phyloP scores from a whole-genome alignment of 2,888 invertebrate genomes.

The Ceratothoa steindachneri region DNA sequence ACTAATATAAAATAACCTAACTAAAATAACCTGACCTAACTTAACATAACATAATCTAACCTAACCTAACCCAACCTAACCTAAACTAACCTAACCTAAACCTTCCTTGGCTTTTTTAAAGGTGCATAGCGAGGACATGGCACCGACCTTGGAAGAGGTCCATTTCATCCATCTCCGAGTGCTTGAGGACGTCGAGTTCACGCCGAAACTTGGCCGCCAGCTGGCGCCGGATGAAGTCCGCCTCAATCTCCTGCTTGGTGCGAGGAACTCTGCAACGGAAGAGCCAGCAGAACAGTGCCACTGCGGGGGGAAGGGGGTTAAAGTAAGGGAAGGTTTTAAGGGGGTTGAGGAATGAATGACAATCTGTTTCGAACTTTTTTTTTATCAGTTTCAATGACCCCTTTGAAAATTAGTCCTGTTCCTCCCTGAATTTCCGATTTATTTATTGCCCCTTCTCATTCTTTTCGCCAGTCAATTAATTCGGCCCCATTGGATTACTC shows the following conservation, averaged over 20 bases:
- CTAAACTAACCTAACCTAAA: too few relatives aligned
- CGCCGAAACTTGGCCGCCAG: constrained; percentile 77
- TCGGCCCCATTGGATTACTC: too few relatives aligned
- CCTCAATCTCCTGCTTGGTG: constrained; percentile 92
- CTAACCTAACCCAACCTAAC: too few relatives aligned
- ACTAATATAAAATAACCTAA: too few relatives aligned
- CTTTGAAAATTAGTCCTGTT: too few relatives aligned
- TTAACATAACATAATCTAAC: too few relatives aligned
- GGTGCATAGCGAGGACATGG: too few relatives aligned
- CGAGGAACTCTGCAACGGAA: constrained; percentile 84
- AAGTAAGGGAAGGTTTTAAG: neutral
- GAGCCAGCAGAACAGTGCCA: constrained; percentile 82
- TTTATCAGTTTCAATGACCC: neutral
- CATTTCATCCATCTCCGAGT: constrained; percentile 79
- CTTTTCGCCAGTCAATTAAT: too few relatives aligned
- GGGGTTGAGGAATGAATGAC: neutral
- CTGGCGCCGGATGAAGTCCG: constrained; percentile 78
- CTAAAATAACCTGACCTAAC: too few relatives aligned
- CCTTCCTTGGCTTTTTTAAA: too few relatives aligned
- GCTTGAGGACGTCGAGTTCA: constrained; percentile 73
- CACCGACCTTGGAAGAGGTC: constrained; percentile 67
- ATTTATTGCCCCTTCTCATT: too few relatives aligned
- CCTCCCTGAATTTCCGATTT: too few relatives aligned
- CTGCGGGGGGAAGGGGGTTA: constrained; percentile 55
- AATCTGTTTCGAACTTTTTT: neutral